Evolutionary conservation across 2,888 invertebrate species (phyloP), one percentile per base, ranked within the genome.

Genomic region (Hydrotaea diabolus): DNA sequence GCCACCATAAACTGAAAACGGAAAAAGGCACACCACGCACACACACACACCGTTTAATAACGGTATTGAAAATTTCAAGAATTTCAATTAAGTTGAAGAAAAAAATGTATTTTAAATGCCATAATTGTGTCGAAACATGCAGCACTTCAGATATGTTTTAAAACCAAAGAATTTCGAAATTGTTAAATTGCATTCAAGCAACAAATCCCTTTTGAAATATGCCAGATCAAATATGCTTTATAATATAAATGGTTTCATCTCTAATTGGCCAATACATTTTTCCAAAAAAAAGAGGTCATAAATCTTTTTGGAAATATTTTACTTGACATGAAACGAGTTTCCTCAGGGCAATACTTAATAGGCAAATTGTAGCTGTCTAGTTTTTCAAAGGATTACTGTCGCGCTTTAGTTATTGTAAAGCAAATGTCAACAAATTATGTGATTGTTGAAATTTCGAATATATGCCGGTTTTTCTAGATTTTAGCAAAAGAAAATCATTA

Each of bases 111-210:
- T 64, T 36, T 36, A 64, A 64, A 64, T 17, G 26, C 31, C 64
- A 64, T 36, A 31, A 64, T 23, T 59, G 23, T 64, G 39, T 36
- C 31, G 64, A 36, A 64, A 64, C n/a, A 64, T 64, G 17, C 64
- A 36, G 36, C 36, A 4, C 31, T 31, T 64, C 64, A 64, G 17
- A 17, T 9, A 21, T 23, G 21, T 21, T 19, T 57, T 21, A 8
- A 9, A 64, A 64, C 17, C 2, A 17, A 43, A 36, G 21, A 66
- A 64, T 64, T 64, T n/a, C 31, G 36, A 64, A 64, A 17, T 62
- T 39, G 8, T 39, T 8, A 3, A 39, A 8, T 39, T 8, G 13
- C 39, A 31, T 31, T 4, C 31, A 31, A 31, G 31, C 7, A 7
- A 7, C 39, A 1, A n/a, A 43, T 2, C 2, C 43, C 15, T 43